These are phyloP conservation scores for Aplodontia rufa DNA, from an alignment of 2,113 vertebrate species.

Conservation along the genomic window DNA sequence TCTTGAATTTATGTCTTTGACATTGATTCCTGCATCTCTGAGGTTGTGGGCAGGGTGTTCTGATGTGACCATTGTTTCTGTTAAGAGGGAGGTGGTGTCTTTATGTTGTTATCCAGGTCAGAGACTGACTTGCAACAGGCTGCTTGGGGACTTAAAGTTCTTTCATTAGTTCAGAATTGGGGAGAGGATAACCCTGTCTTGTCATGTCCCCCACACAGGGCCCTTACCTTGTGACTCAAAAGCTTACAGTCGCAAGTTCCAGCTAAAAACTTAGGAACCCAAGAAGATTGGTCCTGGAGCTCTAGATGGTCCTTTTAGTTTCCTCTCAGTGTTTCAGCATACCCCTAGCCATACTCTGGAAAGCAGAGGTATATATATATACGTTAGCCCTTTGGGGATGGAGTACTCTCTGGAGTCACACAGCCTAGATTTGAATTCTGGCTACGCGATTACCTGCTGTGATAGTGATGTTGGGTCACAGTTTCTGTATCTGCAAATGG, in stretches of 20 bases:
- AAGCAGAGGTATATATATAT: not conserved
- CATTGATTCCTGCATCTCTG: not conserved
- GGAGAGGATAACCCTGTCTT: not conserved
- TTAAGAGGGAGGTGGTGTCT: not conserved
- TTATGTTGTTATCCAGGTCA: not conserved
- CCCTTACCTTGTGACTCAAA: not conserved
- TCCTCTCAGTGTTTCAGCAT: not conserved
- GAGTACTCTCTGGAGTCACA: not conserved
- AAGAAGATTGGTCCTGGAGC: not conserved
- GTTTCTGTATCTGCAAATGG: conserved; percentile 24
- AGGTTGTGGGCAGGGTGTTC: not conserved
- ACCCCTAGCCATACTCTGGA: not conserved
- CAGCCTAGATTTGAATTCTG: not conserved
- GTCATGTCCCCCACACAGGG: not conserved
- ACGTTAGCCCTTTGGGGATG: rapidly evolving
- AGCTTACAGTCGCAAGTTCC: not conserved
- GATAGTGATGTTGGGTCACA: not conserved
- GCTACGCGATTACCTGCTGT: not conserved
- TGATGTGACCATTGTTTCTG: not conserved
- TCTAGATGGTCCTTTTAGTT: not conserved
- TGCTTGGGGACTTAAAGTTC: not conserved
- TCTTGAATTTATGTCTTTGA: conserved; percentile 4
- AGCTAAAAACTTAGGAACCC: not conserved
- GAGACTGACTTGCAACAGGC: not conserved
- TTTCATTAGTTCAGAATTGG: not conserved